Conservation (phyloP, 2,113 vertebrate genomes). For the Bathybates hornii region DNA sequence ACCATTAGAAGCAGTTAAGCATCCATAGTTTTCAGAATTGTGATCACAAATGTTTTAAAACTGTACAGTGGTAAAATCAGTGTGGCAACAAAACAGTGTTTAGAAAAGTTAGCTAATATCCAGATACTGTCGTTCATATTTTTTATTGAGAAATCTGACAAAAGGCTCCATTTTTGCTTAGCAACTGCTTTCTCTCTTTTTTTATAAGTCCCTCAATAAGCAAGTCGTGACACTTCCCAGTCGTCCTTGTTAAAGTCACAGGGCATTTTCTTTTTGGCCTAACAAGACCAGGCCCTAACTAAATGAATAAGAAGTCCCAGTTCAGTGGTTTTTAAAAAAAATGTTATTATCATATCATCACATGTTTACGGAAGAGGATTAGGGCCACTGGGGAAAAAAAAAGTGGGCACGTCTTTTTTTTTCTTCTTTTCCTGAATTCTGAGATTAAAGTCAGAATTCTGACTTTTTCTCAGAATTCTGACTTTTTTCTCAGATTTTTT, state of each 20-base stretch:
- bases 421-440: no score
- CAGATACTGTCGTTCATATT: not conserved
- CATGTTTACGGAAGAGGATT: not conserved
- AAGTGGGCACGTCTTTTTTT: no score
- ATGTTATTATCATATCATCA: accelerated
- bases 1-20: not conserved
- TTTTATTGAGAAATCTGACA: not conserved
- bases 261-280: not conserved
- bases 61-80: not conserved
- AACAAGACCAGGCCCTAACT: not conserved
- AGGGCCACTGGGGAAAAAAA: no score
- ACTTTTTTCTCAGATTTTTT: no score
- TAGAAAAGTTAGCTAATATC: not conserved
- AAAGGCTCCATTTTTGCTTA: not conserved
- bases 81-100: not conserved
- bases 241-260: not conserved
- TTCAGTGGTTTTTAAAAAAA: not conserved
- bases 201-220: not conserved
- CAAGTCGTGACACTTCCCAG: not conserved
- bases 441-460: no score
- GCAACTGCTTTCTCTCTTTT: not conserved
- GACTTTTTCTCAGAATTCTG: no score
- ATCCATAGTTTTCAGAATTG: not conserved
- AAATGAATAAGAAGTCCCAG: not conserved
- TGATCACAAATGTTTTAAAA: not conserved